Evolutionary conservation across 2,797 vertebrate species (phyloP).

Genomic region (Myotis daubentonii): DNA sequence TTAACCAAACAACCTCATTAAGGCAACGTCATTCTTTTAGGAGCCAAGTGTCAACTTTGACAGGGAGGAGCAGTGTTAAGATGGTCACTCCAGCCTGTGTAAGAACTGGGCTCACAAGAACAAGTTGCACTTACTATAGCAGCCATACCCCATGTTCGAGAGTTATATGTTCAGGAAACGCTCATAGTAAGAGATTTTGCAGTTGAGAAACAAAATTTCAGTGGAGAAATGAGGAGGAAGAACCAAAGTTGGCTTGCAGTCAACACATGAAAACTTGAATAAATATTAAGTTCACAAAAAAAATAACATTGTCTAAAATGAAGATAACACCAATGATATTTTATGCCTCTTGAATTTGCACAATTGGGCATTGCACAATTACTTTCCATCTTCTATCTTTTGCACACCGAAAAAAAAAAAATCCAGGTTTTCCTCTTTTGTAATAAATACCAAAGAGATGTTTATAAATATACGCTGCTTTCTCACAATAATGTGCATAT

Average conservation of each 20-base stretch:
- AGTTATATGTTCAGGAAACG: background rate
- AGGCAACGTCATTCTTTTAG: background rate
- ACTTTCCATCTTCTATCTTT: background rate
- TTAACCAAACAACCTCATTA: background rate
- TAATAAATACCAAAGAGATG: background rate
- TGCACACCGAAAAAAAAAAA: background rate
- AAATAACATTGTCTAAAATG: background rate
- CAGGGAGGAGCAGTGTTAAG: background rate
- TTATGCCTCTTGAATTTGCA: background rate
- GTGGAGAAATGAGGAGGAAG: background rate
- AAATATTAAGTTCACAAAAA: background rate
- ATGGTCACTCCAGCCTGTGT: background rate
- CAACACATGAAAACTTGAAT: background rate
- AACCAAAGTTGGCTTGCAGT: background rate
- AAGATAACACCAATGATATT: background rate
- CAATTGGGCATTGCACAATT: background rate
- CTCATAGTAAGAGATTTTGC: background rate
- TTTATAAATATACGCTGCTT: background rate
- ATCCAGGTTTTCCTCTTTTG: background rate
- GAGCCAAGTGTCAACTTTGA: background rate
- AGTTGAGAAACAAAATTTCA: slow-evolving; percentile 2
- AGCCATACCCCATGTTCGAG: background rate
- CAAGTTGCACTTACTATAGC: background rate
- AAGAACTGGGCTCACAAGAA: background rate
- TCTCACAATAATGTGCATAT: background rate